Evolutionary conservation across 2,888 invertebrate genomes (phyloP).

Genomic region (Drosophila merina): DNA sequence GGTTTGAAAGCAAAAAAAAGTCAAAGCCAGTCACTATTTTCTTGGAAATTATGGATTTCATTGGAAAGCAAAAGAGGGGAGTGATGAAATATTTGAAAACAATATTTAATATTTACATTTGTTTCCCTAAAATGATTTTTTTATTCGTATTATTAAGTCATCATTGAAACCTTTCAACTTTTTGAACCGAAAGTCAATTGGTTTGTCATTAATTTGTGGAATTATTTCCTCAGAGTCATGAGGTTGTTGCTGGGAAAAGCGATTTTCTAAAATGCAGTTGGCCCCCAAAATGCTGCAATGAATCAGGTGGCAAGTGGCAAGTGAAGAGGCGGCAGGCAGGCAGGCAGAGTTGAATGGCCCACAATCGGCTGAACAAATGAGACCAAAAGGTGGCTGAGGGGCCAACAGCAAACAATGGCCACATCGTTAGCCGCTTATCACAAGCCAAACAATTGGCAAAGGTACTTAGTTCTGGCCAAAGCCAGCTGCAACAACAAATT

Average conservation of each 20-base stretch:
- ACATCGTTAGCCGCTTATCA: conserved; percentile 72
- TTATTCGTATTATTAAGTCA: not conserved
- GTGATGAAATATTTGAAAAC: not conserved
- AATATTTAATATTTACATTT: not conserved
- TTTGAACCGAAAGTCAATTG: conserved; percentile 24
- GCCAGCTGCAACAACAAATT: conserved; percentile 55
- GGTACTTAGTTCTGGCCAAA: conserved; percentile 3
- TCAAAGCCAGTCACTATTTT: conserved; percentile 20
- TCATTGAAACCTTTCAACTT: not conserved
- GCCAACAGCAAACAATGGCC: conserved; percentile 42
- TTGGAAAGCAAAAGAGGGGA: not conserved
- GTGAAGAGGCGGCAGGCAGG: not conserved
- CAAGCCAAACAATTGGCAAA: conserved; percentile 12
- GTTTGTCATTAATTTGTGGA: conserved; percentile 11
- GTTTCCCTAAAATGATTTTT: not conserved
- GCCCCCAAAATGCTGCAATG: conserved; percentile 67
- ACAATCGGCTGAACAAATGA: conserved; percentile 47
- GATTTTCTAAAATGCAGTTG: conserved; percentile 16
- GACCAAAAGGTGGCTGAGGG: conserved; percentile 14
- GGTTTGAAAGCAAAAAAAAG: not conserved
- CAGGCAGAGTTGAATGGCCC: conserved; percentile 49
- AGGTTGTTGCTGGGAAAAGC: not conserved
- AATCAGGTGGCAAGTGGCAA: conserved; percentile 22
- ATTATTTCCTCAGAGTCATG: not conserved
- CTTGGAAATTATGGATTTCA: conserved; percentile 9